Evolutionary conservation across 2,888 invertebrate species (phyloP).

Genomic region (Helleia helle): DNA sequence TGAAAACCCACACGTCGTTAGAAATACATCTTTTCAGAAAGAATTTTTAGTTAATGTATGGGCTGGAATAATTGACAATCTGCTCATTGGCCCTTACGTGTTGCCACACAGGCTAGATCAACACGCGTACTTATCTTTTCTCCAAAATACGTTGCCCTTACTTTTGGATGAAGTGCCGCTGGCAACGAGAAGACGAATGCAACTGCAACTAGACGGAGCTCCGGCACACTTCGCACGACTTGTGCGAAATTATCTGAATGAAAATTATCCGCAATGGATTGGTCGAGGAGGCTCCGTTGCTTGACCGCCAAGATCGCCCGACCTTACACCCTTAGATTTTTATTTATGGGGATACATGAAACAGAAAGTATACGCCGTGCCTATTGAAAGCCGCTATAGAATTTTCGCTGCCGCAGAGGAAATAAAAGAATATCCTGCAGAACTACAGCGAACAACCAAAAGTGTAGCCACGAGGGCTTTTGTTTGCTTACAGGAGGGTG

Average conservation of each 20-base stretch:
- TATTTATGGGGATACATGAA: not conserved
- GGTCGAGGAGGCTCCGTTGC: not conserved
- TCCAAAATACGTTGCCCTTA: too few species aligned
- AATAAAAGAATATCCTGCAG: not conserved
- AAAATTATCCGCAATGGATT: not conserved
- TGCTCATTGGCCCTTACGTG: too few species aligned
- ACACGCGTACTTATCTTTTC: too few species aligned
- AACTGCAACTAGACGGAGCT: too few species aligned
- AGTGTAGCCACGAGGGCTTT: not conserved
- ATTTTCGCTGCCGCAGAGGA: not conserved
- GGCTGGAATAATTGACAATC: too few species aligned
- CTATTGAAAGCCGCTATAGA: not conserved
- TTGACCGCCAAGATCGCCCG: not conserved
- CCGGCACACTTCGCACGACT: not conserved
- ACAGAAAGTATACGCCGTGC: not conserved
- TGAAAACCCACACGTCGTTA: too few species aligned
- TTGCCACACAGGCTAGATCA: too few species aligned
- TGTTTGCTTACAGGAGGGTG: not conserved
- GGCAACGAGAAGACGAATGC: too few species aligned
- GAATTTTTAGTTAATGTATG: too few species aligned
- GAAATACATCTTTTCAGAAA: too few species aligned
- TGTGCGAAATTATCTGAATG: not conserved
- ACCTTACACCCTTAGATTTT: not conserved
- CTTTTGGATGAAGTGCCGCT: too few species aligned
- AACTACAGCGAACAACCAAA: not conserved